Evolutionary conservation across 2,888 invertebrate species (phyloP).

Genomic region (Ernsta delagoae): DNA sequence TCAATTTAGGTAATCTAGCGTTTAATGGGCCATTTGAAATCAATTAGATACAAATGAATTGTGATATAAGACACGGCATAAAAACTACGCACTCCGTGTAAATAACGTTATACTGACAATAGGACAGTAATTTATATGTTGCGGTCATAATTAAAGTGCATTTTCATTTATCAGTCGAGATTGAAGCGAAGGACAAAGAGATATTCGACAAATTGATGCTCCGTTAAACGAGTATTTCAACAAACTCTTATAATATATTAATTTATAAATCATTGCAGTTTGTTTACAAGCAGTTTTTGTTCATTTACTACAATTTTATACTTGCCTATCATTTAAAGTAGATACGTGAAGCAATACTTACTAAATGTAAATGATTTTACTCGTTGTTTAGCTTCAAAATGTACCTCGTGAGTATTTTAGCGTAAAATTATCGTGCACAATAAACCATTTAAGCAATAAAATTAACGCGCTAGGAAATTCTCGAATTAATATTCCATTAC

Average conservation of each 20-base stretch:
- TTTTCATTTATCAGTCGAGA: conserved; percentile 31
- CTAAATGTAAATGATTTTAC: too few species aligned
- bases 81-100: conserved; percentile 15
- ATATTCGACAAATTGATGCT: conserved; percentile 38
- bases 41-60: conserved; percentile 27
- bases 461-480: conserved; percentile 30
- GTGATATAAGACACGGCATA: conserved; percentile 20
- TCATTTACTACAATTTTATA: conserved; percentile 11
- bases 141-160: conserved; percentile 34
- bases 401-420: conserved; percentile 2
- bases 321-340: conserved; percentile 22
- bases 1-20: conserved; percentile 17
- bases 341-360: conserved; percentile 3
- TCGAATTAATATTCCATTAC: conserved; percentile 45
- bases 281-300: conserved; percentile 24
- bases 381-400: too few species aligned
- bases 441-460: conserved; percentile 34
- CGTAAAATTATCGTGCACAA: conserved; percentile 38
- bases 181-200: conserved; percentile 34
- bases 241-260: neutral
- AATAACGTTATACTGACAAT: conserved; percentile 27
- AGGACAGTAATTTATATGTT: conserved; percentile 23
- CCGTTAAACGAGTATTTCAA: conserved; percentile 36
- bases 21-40: conserved; percentile 21
- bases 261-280: conserved; percentile 31